phyloP scores from a whole-genome alignment of 2,113 vertebrate species.

The Psilopsiagon aurifrons region DNA sequence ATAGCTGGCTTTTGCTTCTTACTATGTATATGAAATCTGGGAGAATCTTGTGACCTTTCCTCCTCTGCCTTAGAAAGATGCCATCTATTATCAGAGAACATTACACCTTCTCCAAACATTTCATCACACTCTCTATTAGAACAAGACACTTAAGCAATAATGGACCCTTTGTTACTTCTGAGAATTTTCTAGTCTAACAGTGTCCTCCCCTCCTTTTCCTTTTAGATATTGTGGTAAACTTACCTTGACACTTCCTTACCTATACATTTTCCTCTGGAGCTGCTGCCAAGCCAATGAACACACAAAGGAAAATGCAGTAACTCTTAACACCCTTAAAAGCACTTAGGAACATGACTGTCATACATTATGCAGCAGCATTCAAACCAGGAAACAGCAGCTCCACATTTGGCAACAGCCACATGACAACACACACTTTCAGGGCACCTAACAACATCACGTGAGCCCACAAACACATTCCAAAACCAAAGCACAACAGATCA shows the following conservation, averaged over 20 bases:
- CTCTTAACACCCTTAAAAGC: not conserved
- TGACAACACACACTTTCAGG: rapidly evolving
- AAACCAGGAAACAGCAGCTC: not conserved
- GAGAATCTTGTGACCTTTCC: not conserved
- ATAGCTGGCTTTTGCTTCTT: not conserved
- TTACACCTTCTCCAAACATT: not conserved
- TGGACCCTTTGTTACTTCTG: not conserved
- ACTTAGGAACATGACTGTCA: not conserved
- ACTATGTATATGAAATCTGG: not conserved
- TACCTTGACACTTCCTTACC: not conserved
- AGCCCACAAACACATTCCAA: not conserved
- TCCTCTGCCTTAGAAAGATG: not conserved
- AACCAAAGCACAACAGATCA: not conserved
- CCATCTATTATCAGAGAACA: not conserved
- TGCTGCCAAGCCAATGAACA: not conserved
- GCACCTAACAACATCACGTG: rapidly evolving
- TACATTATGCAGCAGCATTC: rapidly evolving
- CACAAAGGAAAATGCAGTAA: not conserved
- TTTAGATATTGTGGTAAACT: not conserved
- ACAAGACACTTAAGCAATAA: not conserved
- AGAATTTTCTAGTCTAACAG: not conserved
- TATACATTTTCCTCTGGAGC: not conserved
- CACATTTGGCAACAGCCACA: not conserved
- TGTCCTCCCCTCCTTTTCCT: not conserved
- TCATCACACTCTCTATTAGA: not conserved